Base-by-base conservation (phyloP, 2,888 invertebrate species). In the Aelia acuminata region DNA sequence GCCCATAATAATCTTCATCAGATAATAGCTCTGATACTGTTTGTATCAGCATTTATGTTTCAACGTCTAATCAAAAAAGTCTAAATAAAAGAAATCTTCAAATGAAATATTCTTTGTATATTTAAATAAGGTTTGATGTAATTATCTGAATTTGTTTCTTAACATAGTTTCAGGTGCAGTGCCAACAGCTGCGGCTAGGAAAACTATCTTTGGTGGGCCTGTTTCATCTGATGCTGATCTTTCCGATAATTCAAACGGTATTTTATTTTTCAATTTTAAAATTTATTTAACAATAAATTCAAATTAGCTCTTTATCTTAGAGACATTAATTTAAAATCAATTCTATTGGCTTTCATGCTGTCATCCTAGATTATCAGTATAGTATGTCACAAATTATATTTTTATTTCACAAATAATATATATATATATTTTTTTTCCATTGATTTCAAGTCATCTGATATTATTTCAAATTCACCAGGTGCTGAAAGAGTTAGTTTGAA, bases 171-270 rank as follows among this genome's bases (percentile, higher is more conserved):
- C 87, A 63, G 90, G 89, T 53, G 88, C 88, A 22, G 96, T 96
- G 89, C 96, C 96, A 88, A 96, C 96, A 87, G 96, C 96, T 90
- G 96, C 96, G 87, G 96, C 96, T 89, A 93, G 96, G 90, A 97
- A 97, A 94, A 96, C 96, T 96, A 96, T 84, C 35, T 88, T 84
- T 63, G 63, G 84, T 84, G 88, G 50, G 15, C 43, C 84, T 31
- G 53, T 88, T 31, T 26, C 87, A n/a, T 87, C 87, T 35, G 87
- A 87, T 31, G 39, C 87, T 26, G 87, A 87, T 39, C 87, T 87
- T 39, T 87, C 88, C 26, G 84, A 84, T 63, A 63, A 84, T 47
- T 88, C 84, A 50, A 57, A 84, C 0, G 84, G 84, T 84, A 47
- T 48, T 15, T 22, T 87, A 47, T 57, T 43, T 87, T 31, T 63